Evolutionary conservation across 1,140 invertebrate genomes (phyloP).

Genomic region (Leguminivora glycinivorella): DNA sequence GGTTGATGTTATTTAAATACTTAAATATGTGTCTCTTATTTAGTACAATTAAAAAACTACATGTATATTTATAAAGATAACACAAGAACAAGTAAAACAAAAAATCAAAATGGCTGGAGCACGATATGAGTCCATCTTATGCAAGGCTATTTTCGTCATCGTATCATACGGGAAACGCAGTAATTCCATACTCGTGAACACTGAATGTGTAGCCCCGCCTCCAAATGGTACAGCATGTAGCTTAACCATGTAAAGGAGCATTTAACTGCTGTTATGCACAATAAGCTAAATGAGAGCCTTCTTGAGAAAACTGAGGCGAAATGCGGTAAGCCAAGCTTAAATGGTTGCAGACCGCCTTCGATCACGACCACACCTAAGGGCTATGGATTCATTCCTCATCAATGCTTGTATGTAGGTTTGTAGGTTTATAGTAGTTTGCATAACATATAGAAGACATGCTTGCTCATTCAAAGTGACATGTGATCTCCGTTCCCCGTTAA

Average conservation of each 20-base stretch:
- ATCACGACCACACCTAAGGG: conserved; percentile 2
- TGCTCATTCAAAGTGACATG: no score
- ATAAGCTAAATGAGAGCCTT: background rate
- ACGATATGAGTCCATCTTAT: no score
- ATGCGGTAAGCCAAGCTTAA: conserved; percentile 5
- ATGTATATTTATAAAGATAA: no score
- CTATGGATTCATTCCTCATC: background rate
- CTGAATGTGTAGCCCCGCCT: background rate
- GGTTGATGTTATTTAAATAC: no score
- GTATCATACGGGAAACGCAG: background rate
- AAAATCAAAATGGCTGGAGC: no score
- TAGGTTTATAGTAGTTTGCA: no score
- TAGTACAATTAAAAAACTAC: no score
- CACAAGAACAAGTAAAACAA: no score
- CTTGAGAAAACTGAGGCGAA: background rate
- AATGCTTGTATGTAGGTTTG: background rate
- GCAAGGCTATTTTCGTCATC: no score
- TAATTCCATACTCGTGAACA: background rate
- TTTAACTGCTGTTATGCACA: conserved; percentile 8
- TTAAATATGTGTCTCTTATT: no score
- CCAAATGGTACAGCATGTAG: background rate
- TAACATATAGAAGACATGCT: no score
- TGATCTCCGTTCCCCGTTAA: no score
- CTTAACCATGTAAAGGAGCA: background rate
- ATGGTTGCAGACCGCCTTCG: background rate